These are phyloP conservation scores for Stichopus horrens DNA, from an alignment of 53 echinoderm and acorn worm genomes.

Conservation along the genomic window DNA sequence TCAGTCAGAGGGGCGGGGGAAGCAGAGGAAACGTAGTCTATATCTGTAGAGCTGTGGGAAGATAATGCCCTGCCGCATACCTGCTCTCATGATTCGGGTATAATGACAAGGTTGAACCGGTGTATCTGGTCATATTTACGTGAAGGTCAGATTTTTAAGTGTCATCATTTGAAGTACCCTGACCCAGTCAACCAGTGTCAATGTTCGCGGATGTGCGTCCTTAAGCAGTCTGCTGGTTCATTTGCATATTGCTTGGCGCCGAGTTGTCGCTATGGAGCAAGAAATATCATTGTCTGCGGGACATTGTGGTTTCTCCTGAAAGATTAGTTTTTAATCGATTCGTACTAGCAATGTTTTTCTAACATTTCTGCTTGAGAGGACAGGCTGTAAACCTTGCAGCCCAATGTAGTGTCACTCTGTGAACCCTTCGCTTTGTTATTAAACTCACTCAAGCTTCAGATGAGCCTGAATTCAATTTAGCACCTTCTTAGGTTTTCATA, in stretches of 20 bases:
- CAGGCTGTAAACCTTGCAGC: constrained; percentile 35
- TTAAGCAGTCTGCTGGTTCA: constrained; percentile 36
- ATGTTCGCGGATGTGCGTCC: constrained; percentile 38
- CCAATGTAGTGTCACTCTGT: constrained; percentile 34
- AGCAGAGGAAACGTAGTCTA: not conserved
- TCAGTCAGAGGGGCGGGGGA: constrained; percentile 2
- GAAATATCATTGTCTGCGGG: constrained; percentile 46
- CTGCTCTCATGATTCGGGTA: constrained; percentile 17
- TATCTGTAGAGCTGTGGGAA: not conserved
- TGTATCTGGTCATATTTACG: constrained; percentile 8
- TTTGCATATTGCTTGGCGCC: constrained; percentile 45
- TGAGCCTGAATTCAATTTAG: constrained; percentile 14
- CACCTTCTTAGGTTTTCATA: constrained; percentile 22
- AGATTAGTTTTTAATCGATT: constrained; percentile 52
- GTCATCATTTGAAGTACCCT: constrained; percentile 37
- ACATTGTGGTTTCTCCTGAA: constrained; percentile 46
- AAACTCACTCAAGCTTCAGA: constrained; percentile 17
- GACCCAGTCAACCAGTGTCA: constrained; percentile 38
- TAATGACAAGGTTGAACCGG: constrained; percentile 29
- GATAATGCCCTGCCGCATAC: too few species aligned
- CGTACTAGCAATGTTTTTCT: constrained; percentile 26
- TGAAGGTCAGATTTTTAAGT: constrained; percentile 40
- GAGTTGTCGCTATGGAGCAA: constrained; percentile 23
- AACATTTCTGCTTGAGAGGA: constrained; percentile 40
- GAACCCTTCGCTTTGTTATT: constrained; percentile 18